These are phyloP conservation scores for Chorisops tibialis DNA, from an alignment of 2,888 invertebrate species.

Conservation along the genomic window DNA sequence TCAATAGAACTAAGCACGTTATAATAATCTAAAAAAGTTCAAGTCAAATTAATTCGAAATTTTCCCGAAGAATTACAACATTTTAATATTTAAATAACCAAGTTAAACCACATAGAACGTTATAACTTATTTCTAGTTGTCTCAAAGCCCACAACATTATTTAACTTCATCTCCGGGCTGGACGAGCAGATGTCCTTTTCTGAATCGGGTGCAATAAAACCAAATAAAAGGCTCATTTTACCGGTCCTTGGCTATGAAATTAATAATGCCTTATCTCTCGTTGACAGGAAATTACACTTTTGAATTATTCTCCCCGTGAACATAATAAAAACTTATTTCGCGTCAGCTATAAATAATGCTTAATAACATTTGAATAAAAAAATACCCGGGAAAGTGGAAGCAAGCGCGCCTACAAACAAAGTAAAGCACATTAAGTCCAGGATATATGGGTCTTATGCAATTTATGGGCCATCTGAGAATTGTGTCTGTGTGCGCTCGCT, in stretches of 20 bases:
- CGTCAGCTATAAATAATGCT: constrained; percentile 25
- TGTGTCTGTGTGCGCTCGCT: too few relatives aligned
- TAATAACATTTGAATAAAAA: constrained; percentile 23
- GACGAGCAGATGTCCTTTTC: constrained; percentile 26
- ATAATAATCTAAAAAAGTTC: too few relatives aligned
- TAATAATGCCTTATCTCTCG: constrained; percentile 39
- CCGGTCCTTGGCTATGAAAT: constrained; percentile 34
- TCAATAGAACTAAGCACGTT: too few relatives aligned
- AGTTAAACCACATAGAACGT: neutral
- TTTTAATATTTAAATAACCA: too few relatives aligned
- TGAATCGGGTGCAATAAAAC: constrained; percentile 33
- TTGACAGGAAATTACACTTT: constrained; percentile 40
- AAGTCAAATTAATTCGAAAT: too few relatives aligned
- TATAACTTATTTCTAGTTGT: constrained; percentile 15
- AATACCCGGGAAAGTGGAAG: constrained; percentile 2
- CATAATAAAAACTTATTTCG: constrained; percentile 30
- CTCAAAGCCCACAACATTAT: constrained; percentile 9
- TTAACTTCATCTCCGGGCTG: neutral
- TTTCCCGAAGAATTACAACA: too few relatives aligned
- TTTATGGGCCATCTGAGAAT: constrained; percentile 25
- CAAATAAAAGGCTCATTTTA: constrained; percentile 29
- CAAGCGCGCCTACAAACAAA: constrained; percentile 23
- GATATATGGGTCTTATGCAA: constrained; percentile 21
- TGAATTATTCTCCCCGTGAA: constrained; percentile 35
- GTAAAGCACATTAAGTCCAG: constrained; percentile 27